Base-by-base conservation (phyloP, 2,113 vertebrate species). In the Actenoides hombroni region DNA sequence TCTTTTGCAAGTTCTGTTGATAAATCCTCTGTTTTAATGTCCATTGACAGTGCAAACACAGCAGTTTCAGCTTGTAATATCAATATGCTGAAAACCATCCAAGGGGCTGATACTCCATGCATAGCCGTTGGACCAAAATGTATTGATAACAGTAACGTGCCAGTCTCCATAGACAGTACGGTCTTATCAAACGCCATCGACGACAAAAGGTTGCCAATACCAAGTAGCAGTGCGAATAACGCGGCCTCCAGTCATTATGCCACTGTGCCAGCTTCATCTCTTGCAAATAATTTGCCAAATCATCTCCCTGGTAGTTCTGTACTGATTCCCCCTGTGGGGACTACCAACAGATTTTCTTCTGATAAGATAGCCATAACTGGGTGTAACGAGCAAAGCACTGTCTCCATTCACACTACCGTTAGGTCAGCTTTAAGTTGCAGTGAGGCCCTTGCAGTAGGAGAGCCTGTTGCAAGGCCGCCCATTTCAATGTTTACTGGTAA, bases 1-100 rank as follows among this genome's bases (percentile, higher is more conserved):
- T 96, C 98, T 91, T 98, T 98, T 96, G 97, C 97, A 92, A 98
- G 97, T 96, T 97, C 98, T 96, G 92, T 98, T 96, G 98, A 98
- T 95, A 97, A 98, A 96, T 97, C 98, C 80, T 98, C 98, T 86
- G 98, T 98, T 96, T 97, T 98, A 86, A 98, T 98, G 98, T 98
- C 98, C 95, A 92, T 98, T 88, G 98, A 98, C 97, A 98, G 97
- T 56, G 46, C 97, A 90, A 98, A 97, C 83, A 92, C 97, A 77
- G 96, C 98, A 64, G 85, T 97, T 94, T 97, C 98, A 91, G 95
- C 97, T 63, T 98, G 98, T 97, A 98, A 95, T 75, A 87, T 98
- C 88, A 98, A 94, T 96, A 97, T 98, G 97, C 95, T 98, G 86
- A 98, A 98, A 96, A 97, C 97, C 80, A 96, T 98, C 95, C 98